A percentile compares a stretch with the other conserved stretches of the same genome.
These are phyloP conservation scores for Chromobotia macracanthus DNA, from an alignment of 2,797 vertebrate genomes.

Conservation along the genomic window DNA sequence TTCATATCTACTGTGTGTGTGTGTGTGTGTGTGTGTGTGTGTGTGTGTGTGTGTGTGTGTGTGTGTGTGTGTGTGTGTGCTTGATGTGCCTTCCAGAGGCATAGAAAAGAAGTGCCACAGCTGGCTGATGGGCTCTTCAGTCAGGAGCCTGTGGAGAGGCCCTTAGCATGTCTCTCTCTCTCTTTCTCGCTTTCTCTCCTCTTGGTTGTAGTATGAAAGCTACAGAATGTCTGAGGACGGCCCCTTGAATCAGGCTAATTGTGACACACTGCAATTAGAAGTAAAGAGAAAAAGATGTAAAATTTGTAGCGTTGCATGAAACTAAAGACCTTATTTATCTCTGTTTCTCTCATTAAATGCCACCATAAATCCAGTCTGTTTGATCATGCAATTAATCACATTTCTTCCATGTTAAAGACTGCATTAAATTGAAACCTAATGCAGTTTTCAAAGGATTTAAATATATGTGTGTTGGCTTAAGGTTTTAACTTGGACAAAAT, in stretches of 20 bases:
- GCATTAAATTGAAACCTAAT: neutral
- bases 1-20: no score
- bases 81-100: conserved; percentile 31
- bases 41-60: conserved; percentile 4
- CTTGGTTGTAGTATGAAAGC: conserved; percentile 12
- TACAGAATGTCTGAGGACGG: conserved; percentile 29
- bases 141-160: conserved; percentile 40
- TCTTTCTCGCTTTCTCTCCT: conserved; percentile 15
- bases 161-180: conserved; percentile 25
- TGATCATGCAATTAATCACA: conserved; percentile 20
- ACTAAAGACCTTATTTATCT: conserved; percentile 15
- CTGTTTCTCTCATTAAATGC: conserved; percentile 33
- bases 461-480: neutral
- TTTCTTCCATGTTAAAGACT: conserved; percentile 1
- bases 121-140: conserved; percentile 30
- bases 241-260: conserved; percentile 39
- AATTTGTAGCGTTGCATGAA: conserved; percentile 1
- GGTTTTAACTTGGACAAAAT: neutral
- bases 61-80: conserved; percentile 1
- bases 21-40: no score
- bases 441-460: neutral
- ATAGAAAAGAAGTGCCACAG: conserved; percentile 31
- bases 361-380: conserved; percentile 42
- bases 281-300: conserved; percentile 16
- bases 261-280: conserved; percentile 31